Base-by-base conservation (phyloP, 1,140 invertebrate genomes). In the Macrosteles quadrilineatus region DNA sequence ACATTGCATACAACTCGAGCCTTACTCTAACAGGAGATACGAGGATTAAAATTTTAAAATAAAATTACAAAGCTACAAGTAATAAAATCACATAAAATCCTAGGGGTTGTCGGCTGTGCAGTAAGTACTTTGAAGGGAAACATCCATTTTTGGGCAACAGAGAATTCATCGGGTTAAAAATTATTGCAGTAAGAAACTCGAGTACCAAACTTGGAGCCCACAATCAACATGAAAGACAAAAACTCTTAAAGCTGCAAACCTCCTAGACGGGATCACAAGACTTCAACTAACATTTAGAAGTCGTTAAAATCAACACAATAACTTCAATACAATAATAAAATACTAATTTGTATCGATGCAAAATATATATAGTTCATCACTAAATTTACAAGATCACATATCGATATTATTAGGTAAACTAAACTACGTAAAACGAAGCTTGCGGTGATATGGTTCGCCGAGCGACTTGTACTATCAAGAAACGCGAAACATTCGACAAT, bases 161-260 rank as follows among this genome's bases (percentile, higher is more conserved):
- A n/a, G n/a, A n/a, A n/a, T 67, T 90, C 83, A 77, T 2, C 1
- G 19, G 19, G 12, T 45, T 45, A 17, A 64, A 25, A 66, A 27
- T 66, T 43, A 66, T 36, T 43, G 40, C 40, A 45, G 63, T 66
- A 43, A 43, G 27, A 66, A 43, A 43, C 40, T 43, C 63, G 40
- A 43, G 32, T 32, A 32, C 19, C 27, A 66, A 30, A 43, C 63
- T 23, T 12, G 1, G 32, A 27, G 19, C 40, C n/a, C 63, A 40
- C 63, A 40, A 25, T 64, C 62, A 32, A 64, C 36, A 43, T 40
- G 63, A 43, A 43, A 66, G 32, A 43, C 63, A 25, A 40, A 43
- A 66, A 40, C 32, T 19, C 40, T 66, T 40, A 66, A 66, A 66
- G 63, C 32, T 43, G 32, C 36, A 66, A 43, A 19, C n/a, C 63